Evolutionary conservation across 2,888 invertebrate genomes (phyloP).

Genomic region (Drosophila differens): DNA sequence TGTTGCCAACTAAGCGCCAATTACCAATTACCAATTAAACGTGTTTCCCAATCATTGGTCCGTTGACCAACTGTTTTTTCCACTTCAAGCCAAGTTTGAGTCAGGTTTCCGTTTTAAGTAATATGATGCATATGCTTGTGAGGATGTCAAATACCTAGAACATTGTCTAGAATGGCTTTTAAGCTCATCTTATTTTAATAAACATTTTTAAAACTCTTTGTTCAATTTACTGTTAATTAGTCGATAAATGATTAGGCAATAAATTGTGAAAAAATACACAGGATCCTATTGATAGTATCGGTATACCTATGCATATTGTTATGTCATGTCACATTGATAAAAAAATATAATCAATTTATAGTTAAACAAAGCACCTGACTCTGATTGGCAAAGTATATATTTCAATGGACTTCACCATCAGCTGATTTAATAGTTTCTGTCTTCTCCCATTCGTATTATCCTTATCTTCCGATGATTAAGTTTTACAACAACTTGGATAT

Average conservation of each 20-base stretch:
- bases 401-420: neutral
- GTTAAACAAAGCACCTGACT: neutral
- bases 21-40: slow-evolving; percentile 18
- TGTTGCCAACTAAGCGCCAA: slow-evolving; percentile 24
- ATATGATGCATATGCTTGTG: neutral
- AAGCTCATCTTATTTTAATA: neutral
- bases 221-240: neutral
- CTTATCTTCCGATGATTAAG: slow-evolving; percentile 19
- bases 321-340: neutral
- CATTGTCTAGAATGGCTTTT: neutral
- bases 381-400: neutral
- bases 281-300: neutral
- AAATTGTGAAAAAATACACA: neutral
- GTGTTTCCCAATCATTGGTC: slow-evolving; percentile 40
- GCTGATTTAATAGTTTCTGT: neutral
- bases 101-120: neutral
- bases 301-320: neutral
- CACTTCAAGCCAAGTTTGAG: neutral
- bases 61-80: neutral
- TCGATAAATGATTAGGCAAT: neutral
- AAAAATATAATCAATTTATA: neutral
- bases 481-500: slow-evolving; percentile 1
- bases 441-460: slow-evolving; percentile 1
- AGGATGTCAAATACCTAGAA: neutral
- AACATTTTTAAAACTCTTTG: neutral